Conservation (phyloP, 2,888 invertebrate genomes). For the Aleiodes testaceus region DNA sequence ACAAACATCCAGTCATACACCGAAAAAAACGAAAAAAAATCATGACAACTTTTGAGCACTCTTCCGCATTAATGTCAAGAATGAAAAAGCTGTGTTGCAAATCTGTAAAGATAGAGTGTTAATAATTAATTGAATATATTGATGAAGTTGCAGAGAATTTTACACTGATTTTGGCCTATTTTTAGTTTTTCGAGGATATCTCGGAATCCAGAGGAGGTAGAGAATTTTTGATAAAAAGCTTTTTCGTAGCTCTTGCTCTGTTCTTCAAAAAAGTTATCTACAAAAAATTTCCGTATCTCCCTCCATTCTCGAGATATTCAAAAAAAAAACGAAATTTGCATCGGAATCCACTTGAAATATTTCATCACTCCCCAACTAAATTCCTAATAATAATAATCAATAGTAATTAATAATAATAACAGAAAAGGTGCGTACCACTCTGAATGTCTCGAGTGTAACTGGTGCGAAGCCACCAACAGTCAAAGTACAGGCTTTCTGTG, state of each 20-base stretch:
- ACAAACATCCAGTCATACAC: too few species aligned
- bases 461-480: constrained; percentile 59
- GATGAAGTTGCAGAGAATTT: neutral
- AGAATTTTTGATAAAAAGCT: too few species aligned
- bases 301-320: too few species aligned
- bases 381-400: neutral
- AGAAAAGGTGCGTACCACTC: constrained; percentile 47
- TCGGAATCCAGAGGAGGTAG: too few species aligned
- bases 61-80: neutral
- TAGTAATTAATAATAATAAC: neutral
- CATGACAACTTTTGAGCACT: neutral
- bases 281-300: too few species aligned
- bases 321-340: neutral
- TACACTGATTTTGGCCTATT: neutral
- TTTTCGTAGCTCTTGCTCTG: too few species aligned
- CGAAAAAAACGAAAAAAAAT: too few species aligned
- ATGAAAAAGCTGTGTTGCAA: constrained; percentile 16
- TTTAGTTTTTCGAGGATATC: neutral
- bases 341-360: neutral
- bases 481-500: constrained; percentile 55
- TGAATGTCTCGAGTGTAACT: constrained; percentile 60
- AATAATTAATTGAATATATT: neutral
- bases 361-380: too few species aligned
- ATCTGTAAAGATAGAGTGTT: neutral
- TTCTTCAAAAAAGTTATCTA: too few species aligned